Evolutionary conservation across 2,888 invertebrate genomes (phyloP), one percentile per base, ranked within the genome.

Genomic region (Oxyscelio sp.): DNA sequence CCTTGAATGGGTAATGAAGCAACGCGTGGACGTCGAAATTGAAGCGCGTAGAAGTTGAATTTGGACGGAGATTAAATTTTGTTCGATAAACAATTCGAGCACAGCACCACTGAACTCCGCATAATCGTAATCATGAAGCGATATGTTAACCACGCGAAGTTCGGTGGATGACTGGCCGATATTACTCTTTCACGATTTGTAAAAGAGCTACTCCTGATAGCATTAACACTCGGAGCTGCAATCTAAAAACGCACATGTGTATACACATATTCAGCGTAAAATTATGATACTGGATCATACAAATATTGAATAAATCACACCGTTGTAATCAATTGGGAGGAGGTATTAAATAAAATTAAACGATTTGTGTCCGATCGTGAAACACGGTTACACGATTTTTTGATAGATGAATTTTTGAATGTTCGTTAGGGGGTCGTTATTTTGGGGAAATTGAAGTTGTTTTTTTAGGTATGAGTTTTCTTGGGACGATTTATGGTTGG

Each of bases 91-190:
- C 43, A 21, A n/a, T 54, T 59, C 31, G 68, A 59, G 19, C 56
- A 58, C 50, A n/a, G 52, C 52, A 22, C 45, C 56, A 73, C 58
- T 11, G 15, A 65, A 40, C 50, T 59, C 74, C 54, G 21, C 66
- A 81, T 66, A 73, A 58, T 73, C 78, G 71, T n/a, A 48, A 52
- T 54, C 34, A 17, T 43, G n/a, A 19, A 66, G 22, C 27, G 58
- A 61, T 74, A 56, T 71, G 79, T 71, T 70, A 70, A 68, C 65
- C 74, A 52, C 79, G 45, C 65, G 61, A 65, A 63, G 78, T 74
- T 40, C 78, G 74, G 65, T 66, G 66, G 58, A 80, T 84, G 79
- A 84, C 84, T 84, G 83, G 79, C 78, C 61, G 73, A 83, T 77
- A 71, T 77, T 50, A 21, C 71, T 70, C 75, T 79, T 79, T 79